Evolutionary conservation across 92 coral and sea anemone species (phyloP).

Genomic region (Desmophyllum pertusum): DNA sequence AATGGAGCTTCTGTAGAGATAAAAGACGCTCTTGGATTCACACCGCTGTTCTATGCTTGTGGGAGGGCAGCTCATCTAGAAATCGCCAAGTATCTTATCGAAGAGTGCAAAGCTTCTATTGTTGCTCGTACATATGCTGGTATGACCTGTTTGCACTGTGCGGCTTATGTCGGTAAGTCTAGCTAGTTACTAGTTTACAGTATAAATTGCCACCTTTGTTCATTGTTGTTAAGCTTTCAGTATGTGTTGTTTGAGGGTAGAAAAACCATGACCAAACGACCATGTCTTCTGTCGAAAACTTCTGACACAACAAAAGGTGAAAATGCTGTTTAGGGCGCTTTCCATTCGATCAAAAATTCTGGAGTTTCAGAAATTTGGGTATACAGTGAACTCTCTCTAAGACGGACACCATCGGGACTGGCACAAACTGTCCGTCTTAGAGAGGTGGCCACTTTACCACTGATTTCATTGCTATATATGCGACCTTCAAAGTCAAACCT

Average conservation of each 20-base stretch:
- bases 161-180: constrained; percentile 46
- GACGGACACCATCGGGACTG: too few relatives aligned
- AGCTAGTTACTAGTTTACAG: not conserved
- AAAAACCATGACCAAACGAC: not conserved
- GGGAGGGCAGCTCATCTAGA: constrained; percentile 52
- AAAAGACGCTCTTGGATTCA: constrained; percentile 57
- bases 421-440: too few relatives aligned
- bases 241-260: not conserved
- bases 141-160: constrained; percentile 58
- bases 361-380: too few relatives aligned
- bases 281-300: too few relatives aligned
- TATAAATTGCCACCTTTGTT: not conserved
- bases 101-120: constrained; percentile 46
- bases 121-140: constrained; percentile 14
- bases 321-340: too few relatives aligned
- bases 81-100: constrained; percentile 55
- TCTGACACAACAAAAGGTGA: not conserved
- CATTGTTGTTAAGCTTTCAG: not conserved
- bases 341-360: too few relatives aligned
- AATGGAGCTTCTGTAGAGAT: constrained; percentile 35
- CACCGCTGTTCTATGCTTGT: constrained; percentile 64
- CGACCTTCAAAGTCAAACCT: too few relatives aligned
- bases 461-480: too few relatives aligned
- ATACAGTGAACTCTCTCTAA: too few relatives aligned
- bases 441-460: too few relatives aligned